Conservation (phyloP, 2,797 vertebrate genomes). For the Smutsia gigantea region DNA sequence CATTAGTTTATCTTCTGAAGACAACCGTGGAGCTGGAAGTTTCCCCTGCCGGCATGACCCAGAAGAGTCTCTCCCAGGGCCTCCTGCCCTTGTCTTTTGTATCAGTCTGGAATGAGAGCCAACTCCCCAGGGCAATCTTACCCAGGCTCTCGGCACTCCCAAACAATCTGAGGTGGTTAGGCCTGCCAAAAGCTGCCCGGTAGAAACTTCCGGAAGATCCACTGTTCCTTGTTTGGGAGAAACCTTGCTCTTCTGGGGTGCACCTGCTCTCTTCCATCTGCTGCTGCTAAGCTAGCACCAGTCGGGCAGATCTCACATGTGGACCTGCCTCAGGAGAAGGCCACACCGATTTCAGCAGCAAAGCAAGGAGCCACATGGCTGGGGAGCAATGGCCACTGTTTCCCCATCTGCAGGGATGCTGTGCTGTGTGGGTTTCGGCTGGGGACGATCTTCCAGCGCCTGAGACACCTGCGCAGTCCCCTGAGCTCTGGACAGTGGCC, state of each 20-base stretch:
- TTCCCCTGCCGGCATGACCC: neutral
- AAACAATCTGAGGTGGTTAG: too few species aligned
- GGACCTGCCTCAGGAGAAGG: neutral
- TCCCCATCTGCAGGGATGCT: neutral
- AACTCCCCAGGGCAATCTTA: too few species aligned
- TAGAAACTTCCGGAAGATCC: neutral
- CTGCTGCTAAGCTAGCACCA: rapidly evolving
- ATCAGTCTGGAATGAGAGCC: neutral
- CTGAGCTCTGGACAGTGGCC: neutral
- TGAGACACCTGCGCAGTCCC: neutral
- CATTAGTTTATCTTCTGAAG: neutral
- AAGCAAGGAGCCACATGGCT: rapidly evolving
- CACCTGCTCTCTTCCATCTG: too few species aligned
- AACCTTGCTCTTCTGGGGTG: neutral
- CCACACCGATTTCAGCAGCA: neutral
- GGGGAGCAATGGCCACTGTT: rapidly evolving
- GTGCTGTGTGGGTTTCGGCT: rapidly evolving
- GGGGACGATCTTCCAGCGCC: neutral
- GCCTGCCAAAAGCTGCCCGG: rapidly evolving
- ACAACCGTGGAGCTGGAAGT: neutral
- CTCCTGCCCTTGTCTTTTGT: neutral
- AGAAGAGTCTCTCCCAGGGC: neutral
- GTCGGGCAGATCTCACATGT: neutral
- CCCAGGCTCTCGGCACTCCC: neutral
- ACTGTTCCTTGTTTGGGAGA: neutral